Percentiles rank a stretch among this genome's conserved stretches.
phyloP scores from a whole-genome alignment of 2,888 invertebrate genomes.

The Macrophya annulata region DNA sequence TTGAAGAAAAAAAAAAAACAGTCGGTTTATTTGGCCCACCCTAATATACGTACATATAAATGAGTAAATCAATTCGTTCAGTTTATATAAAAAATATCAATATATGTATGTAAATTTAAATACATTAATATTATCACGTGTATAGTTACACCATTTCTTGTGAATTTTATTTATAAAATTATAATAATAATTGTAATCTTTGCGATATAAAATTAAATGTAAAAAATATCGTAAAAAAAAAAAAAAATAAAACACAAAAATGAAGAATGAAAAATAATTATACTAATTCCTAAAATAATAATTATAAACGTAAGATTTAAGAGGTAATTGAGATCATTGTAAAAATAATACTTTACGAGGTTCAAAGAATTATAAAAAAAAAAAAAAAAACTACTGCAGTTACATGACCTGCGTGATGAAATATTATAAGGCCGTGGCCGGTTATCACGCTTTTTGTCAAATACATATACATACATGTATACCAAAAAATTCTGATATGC shows the following conservation, averaged over 20 bases:
- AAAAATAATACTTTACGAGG: background rate
- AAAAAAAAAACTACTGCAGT: too few relatives aligned
- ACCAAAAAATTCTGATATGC: constrained; percentile 29
- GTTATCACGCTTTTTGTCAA: background rate
- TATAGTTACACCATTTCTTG: background rate
- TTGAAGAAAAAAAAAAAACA: too few relatives aligned
- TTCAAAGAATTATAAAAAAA: background rate
- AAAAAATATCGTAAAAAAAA: background rate
- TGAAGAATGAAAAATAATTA: background rate
- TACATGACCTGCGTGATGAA: too few relatives aligned
- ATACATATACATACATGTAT: background rate
- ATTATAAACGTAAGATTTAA: background rate
- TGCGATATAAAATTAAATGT: background rate
- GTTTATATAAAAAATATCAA: background rate
- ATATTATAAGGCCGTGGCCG: background rate
- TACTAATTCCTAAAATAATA: background rate
- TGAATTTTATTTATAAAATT: constrained; percentile 2
- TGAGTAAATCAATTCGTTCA: background rate
- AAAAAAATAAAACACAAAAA: background rate
- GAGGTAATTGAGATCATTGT: background rate
- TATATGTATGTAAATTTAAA: background rate
- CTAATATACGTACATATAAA: too few relatives aligned
- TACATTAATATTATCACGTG: background rate
- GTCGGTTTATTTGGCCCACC: too few relatives aligned
- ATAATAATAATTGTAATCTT: background rate